Base-by-base conservation (phyloP, 2,888 invertebrate genomes). In the Meloe dianella region DNA sequence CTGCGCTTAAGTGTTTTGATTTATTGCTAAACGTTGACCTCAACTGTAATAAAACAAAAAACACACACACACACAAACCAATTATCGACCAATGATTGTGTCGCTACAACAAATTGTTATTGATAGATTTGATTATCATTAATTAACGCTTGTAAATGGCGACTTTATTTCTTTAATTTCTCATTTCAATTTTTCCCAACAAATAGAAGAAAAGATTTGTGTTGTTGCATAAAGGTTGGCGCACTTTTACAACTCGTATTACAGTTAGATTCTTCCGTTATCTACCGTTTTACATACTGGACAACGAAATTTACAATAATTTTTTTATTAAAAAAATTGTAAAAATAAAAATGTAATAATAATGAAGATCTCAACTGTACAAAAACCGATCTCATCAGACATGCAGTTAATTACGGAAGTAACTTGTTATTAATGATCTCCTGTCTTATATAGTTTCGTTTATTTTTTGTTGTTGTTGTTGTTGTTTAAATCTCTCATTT, bases 331-430 rank as follows among this genome's bases (percentile, higher is more conserved):
- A 61, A 27, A 30, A 32, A 14, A 17, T 1, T 8, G 30, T 35
- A 30, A 61, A 22, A 24, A 24, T 3, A 47, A 7, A 22, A 57
- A 57, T 41, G 41, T 9, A 47, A 47, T 47, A 47, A 47, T 20
- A 47, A 47, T 47, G 47, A 47, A 47, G 47, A 47, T 20, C 20
- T 47, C 47, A 47, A 20, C 9, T 20, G 47, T 47, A 20, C 7
- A 20, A 47, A 47, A 47, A 47, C 9, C 57, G 58, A 63, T 63
- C 62, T 30, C 56, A 54, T 61, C 57, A 41, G 29, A 63, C n/a
- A 17, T 27, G n/a, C 30, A 51, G 30, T 61, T 67, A 67, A 67
- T 67, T 67, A 67, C 67, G 67, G 67, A 67, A 67, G 67, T 66
- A 38, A 56, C 60, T 54, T 20, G 20, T 67, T 64, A 64, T 64